A percentile compares a stretch with the other conserved stretches of the same genome.
Evolutionary conservation across 2,113 vertebrate species (phyloP).

Genomic region (Blennius ocellaris): DNA sequence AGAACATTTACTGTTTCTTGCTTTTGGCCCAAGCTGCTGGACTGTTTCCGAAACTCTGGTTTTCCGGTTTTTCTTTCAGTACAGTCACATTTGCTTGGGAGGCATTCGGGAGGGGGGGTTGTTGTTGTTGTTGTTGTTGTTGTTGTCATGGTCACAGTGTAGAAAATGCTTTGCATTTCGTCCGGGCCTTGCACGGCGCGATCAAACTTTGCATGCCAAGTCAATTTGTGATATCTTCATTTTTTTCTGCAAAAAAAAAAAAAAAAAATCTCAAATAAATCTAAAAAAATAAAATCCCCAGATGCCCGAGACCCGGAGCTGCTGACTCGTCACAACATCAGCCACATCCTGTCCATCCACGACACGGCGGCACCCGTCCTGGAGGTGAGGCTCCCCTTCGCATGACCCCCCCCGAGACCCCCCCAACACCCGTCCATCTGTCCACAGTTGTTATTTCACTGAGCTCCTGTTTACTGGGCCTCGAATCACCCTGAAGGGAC

Average conservation of each 20-base stretch:
- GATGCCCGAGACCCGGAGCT: constrained; percentile 91
- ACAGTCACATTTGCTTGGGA: constrained; percentile 65
- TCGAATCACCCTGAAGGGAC: too few species aligned
- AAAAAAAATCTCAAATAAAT: too few species aligned
- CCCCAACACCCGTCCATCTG: not conserved
- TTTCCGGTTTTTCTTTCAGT: constrained; percentile 87
- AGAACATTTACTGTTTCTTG: constrained; percentile 85
- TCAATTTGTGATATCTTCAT: constrained; percentile 2
- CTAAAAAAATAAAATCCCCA: constrained; percentile 47
- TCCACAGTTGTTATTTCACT: too few species aligned
- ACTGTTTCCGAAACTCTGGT: constrained; percentile 85
- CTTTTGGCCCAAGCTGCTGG: constrained; percentile 83
- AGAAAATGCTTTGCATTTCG: constrained; percentile 63
- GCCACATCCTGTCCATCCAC: constrained; percentile 93
- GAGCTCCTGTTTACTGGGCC: too few species aligned
- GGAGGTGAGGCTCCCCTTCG: constrained; percentile 84
- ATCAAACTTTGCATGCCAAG: constrained; percentile 28
- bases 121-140: constrained; percentile 56
- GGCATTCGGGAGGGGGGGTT: constrained; percentile 23
- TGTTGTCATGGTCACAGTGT: constrained; percentile 42
- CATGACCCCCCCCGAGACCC: constrained; percentile 4
- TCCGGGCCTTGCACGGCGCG: not conserved
- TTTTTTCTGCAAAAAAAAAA: not conserved
- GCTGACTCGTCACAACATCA: constrained; percentile 90
- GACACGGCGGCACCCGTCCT: constrained; percentile 90